phyloP scores from a whole-genome alignment of 2,797 vertebrate genomes.

The Gallinago solitaria region DNA sequence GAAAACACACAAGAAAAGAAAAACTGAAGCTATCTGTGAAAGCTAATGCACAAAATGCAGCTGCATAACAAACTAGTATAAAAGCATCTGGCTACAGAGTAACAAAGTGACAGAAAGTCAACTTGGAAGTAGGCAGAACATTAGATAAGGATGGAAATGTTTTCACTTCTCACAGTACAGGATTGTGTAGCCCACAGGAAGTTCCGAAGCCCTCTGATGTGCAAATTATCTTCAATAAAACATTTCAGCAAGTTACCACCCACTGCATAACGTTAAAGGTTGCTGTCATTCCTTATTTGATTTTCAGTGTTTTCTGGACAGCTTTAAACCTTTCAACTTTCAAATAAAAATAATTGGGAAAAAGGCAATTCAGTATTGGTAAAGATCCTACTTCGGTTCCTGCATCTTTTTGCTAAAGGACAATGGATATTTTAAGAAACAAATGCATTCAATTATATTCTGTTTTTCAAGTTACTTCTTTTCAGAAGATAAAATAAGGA shows the following conservation, averaged over 20 bases:
- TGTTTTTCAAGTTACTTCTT: background rate
- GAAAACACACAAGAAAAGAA: background rate
- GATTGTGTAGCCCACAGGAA: background rate
- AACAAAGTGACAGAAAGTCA: background rate
- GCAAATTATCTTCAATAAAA: background rate
- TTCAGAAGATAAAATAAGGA: background rate
- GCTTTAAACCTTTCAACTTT: background rate
- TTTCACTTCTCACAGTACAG: background rate
- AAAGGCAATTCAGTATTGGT: background rate
- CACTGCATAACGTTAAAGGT: background rate
- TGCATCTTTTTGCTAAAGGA: background rate
- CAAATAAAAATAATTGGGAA: background rate
- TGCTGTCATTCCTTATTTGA: background rate
- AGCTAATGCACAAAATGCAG: background rate
- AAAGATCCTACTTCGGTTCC: background rate
- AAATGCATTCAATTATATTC: background rate
- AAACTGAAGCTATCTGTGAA: background rate
- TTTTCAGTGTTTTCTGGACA: background rate
- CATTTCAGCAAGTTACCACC: background rate
- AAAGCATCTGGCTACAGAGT: background rate
- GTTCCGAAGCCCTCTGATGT: background rate
- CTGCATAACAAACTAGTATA: background rate
- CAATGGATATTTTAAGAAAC: background rate
- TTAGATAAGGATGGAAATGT: background rate
- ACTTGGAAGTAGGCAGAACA: background rate